These are phyloP conservation scores for Cheilinus undulatus DNA, from an alignment of 2,113 vertebrate species.

Conservation along the genomic window DNA sequence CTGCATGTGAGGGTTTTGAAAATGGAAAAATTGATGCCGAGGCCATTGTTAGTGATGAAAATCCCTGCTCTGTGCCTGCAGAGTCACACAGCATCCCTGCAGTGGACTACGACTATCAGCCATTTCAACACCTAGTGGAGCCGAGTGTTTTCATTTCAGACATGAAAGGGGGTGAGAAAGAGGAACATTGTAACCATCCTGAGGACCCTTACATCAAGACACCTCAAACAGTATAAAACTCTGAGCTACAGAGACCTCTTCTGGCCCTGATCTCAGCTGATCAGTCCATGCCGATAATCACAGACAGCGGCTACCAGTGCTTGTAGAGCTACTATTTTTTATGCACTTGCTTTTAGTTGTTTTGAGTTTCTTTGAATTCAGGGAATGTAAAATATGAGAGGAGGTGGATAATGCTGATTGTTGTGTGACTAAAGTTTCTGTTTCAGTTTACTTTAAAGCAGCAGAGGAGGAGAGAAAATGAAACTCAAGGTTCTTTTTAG, in stretches of 20 bases:
- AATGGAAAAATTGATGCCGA: not conserved
- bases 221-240: not conserved
- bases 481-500: too few species aligned
- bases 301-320: constrained; percentile 52
- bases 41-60: constrained; percentile 6
- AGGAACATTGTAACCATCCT: constrained; percentile 3
- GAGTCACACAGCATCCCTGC: constrained; percentile 1
- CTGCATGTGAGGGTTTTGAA: constrained; percentile 16
- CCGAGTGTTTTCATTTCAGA: constrained; percentile 2
- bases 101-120: constrained; percentile 56
- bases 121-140: constrained; percentile 43
- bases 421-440: not conserved
- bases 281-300: not conserved
- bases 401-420: not conserved
- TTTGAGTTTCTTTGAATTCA: not conserved
- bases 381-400: not conserved
- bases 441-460: too few species aligned
- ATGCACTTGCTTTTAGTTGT: not conserved
- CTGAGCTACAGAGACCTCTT: constrained; percentile 18
- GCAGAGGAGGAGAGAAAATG: not conserved
- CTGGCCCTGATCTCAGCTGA: not conserved
- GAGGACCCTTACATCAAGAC: not conserved
- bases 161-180: not conserved
- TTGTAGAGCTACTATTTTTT: constrained; percentile 29
- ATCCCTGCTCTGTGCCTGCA: not conserved